A percentile compares a stretch with the other conserved stretches of the same genome.
Conservation (phyloP, 2,888 invertebrate species). For the Pemphredon lugubris region DNA sequence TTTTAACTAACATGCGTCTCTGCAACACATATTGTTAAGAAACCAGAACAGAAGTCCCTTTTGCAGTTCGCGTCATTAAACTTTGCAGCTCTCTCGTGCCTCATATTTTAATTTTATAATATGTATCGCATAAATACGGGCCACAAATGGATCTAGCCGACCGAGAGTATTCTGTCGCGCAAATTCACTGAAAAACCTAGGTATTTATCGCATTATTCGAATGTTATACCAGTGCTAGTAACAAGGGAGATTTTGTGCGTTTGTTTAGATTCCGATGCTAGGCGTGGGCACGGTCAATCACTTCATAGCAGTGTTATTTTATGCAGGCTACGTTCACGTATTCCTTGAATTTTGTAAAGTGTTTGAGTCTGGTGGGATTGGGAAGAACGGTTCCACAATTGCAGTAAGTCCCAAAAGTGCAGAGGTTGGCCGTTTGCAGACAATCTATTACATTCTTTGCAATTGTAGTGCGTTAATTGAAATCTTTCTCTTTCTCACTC, state of each 20-base stretch:
- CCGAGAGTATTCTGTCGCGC: neutral
- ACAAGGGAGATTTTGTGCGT: conserved; percentile 71
- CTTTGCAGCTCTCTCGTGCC: conserved; percentile 52
- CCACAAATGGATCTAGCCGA: conserved; percentile 37
- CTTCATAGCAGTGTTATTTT: conserved; percentile 82
- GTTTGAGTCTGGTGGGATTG: conserved; percentile 92
- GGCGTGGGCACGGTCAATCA: conserved; percentile 74
- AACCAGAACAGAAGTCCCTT: too few species aligned
- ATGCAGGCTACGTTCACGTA: conserved; percentile 85
- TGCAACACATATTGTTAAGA: too few species aligned
- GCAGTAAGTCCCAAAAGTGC: conserved; percentile 87
- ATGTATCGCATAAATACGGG: conserved; percentile 12
- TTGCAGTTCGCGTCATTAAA: too few species aligned
- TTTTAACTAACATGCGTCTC: too few species aligned
- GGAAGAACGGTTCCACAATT: conserved; percentile 98
- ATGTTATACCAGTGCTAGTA: conserved; percentile 42
- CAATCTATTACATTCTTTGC: conserved; percentile 27
- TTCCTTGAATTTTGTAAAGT: conserved; percentile 87
- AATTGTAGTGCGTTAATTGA: conserved; percentile 26
- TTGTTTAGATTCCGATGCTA: conserved; percentile 78
- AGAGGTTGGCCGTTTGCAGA: conserved; percentile 26
- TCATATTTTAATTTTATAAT: conserved; percentile 21
- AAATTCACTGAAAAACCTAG: neutral
- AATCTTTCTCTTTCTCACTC: conserved; percentile 23
- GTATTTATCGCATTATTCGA: neutral